These are phyloP conservation scores for Hipparchia sbordonii DNA, from an alignment of 2,888 invertebrate genomes.

Conservation along the genomic window DNA sequence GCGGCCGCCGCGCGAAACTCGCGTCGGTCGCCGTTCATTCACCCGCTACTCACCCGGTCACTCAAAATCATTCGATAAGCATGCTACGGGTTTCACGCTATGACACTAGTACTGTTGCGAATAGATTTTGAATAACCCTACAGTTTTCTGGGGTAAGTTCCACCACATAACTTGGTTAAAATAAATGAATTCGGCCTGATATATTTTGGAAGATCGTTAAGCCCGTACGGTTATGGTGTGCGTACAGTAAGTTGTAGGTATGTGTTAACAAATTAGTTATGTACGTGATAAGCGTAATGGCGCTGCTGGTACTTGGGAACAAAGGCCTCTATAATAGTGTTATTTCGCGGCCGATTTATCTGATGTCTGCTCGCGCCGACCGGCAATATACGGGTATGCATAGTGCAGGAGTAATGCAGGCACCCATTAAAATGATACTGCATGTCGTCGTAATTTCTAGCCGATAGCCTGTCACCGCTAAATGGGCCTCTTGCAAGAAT, in stretches of 20 bases:
- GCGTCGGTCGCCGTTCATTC: too few species aligned
- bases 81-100: too few species aligned
- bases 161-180: background rate
- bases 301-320: constrained; percentile 50
- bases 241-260: background rate
- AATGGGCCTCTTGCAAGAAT: too few species aligned
- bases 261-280: constrained; percentile 34
- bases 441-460: background rate
- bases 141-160: too few species aligned
- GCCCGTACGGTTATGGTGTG: background rate
- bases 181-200: too few species aligned
- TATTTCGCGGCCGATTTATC: constrained; percentile 65
- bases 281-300: constrained; percentile 41
- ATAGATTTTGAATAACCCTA: too few species aligned
- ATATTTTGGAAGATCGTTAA: background rate
- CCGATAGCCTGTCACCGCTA: background rate
- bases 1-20: too few species aligned
- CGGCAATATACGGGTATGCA: constrained; percentile 1
- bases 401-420: background rate
- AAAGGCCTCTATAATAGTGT: constrained; percentile 70
- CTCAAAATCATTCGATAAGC: too few species aligned
- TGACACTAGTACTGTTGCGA: too few species aligned
- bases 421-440: background rate
- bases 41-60: too few species aligned
- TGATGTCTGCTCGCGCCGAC: constrained; percentile 57